Conservation (phyloP, 2,113 vertebrate genomes). For the Ciconia maguari region DNA sequence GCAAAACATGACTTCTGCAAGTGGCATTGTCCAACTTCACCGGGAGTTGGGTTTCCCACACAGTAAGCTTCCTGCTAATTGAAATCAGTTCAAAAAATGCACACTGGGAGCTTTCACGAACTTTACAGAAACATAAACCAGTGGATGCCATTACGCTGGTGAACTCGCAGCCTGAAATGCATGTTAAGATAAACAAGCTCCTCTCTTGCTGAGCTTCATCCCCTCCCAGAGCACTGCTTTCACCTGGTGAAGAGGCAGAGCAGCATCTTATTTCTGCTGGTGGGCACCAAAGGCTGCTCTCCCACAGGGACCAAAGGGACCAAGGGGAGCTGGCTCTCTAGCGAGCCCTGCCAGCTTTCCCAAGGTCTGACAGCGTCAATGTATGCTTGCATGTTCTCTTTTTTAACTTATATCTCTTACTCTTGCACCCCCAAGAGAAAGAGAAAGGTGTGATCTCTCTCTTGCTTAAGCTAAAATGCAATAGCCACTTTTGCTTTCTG, state of each 20-base stretch:
- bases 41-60: not conserved
- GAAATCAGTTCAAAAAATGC: not conserved
- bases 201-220: not conserved
- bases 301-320: not conserved
- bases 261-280: not conserved
- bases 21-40: not conserved
- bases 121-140: not conserved
- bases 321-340: not conserved
- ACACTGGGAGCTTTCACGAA: not conserved
- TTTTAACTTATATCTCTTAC: not conserved
- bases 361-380: not conserved
- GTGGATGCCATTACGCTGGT: not conserved
- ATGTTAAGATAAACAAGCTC: not conserved
- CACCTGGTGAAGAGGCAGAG: not conserved
- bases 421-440: not conserved
- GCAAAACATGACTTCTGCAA: slow-evolving; percentile 4
- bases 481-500: not conserved
- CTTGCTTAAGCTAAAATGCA: not conserved
- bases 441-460: not conserved
- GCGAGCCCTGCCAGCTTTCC: not conserved
- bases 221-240: not conserved
- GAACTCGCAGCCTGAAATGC: not conserved
- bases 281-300: not conserved
- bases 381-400: not conserved
- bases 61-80: not conserved